Percentiles rank a stretch among this genome's conserved stretches.
These are phyloP conservation scores for Heterodera carotae DNA, from an alignment of 1,140 invertebrate genomes.

Conservation along the genomic window DNA sequence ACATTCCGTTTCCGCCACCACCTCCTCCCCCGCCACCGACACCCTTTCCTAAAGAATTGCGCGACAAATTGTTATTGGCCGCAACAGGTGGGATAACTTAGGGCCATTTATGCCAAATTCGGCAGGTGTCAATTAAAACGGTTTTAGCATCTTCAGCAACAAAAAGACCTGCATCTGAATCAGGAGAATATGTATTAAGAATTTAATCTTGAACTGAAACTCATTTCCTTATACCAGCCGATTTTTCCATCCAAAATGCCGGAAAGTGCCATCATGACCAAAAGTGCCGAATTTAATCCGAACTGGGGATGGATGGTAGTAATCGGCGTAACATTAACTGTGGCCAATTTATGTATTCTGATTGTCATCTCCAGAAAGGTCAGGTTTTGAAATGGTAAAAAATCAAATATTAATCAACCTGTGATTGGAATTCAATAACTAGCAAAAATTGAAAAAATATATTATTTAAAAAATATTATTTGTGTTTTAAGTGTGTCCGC, in stretches of 20 bases:
- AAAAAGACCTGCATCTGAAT: neutral
- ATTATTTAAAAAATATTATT: conserved; percentile 23
- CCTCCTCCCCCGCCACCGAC: conserved; percentile 60
- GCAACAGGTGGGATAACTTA: neutral
- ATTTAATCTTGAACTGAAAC: neutral
- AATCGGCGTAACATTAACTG: conserved; percentile 38
- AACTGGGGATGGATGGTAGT: conserved; percentile 35
- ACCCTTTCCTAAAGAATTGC: conserved; percentile 47
- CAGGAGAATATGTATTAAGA: neutral
- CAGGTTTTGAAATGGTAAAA: conserved; percentile 1
- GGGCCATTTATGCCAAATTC: neutral
- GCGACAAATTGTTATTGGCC: conserved; percentile 4
- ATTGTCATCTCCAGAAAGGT: conserved; percentile 46
- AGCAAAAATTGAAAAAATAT: no score
- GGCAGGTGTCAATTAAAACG: no score
- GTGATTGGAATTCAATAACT: no score
- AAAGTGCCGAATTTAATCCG: conserved; percentile 10
- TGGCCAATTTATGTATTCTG: conserved; percentile 46
- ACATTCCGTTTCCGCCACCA: conserved; percentile 66
- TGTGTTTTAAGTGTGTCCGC: conserved; percentile 42
- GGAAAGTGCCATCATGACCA: neutral
- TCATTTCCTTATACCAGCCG: no score
- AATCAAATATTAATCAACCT: no score
- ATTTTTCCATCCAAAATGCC: neutral
- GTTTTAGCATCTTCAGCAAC: conserved; percentile 5